Evolutionary conservation across 2,797 vertebrate species (phyloP), one percentile per base, ranked within the genome.

Genomic region (Aulostomus chinensis): DNA sequence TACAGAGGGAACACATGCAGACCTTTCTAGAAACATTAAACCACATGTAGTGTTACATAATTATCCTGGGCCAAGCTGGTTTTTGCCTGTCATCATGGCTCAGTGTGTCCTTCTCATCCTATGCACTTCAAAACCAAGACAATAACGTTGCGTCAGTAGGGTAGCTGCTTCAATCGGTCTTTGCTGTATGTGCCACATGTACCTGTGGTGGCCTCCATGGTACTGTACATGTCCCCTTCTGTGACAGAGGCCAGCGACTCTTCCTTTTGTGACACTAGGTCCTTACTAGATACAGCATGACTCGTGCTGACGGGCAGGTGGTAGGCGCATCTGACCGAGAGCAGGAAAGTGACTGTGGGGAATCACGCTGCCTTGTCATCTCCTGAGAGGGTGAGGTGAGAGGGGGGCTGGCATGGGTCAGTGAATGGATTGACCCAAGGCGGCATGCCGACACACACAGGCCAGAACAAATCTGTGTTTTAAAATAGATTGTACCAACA

Each of bases 121-220:
- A 83, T 89, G 88, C 86, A 91, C 84, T 82, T 87, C 84, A 51
- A 78, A 83, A 70, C 57, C 53, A 71, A 77, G 74, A 85, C 73
- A 77, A 68, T 74, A 58, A 78, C 49, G 68, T 85, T 74, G 64
- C 74, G 62, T 86, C 78, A 77, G 79, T 88, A 82, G 76, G 60
- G 72, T 85, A 88, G 83, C 78, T 73, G 86, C 86, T 91, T 87
- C 59, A 65, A 80, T 80, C 59, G 33, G 81, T 88, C 77, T 86
- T 84, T 43, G 74, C 79, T 86, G 72, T 84, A 56, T 46, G 63
- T 64, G 21, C 75, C 75, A 67, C 55, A 54, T 70, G 67, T 77
- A 76, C 68, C 69, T 50, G 64, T 66, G 78, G 63, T 53, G 20
- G 70, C 72, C 73, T 84, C 55, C 43, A 34, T 14, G 24, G 62